Evolutionary conservation across 1,140 invertebrate genomes (phyloP).

Genomic region (Yoshiicerus persimilis): DNA sequence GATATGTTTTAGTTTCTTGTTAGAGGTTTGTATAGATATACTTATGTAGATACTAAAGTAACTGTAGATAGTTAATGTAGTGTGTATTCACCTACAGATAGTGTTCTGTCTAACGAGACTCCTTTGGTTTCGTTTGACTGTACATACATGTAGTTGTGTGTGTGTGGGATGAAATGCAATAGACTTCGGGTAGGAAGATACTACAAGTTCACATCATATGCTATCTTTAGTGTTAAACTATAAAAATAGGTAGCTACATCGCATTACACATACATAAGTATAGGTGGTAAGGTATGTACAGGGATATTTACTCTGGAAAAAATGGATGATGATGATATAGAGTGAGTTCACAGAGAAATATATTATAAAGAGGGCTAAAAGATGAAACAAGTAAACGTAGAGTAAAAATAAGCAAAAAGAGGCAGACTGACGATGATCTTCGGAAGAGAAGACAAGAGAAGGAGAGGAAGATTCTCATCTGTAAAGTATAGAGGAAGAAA

Average conservation of each 20-base stretch:
- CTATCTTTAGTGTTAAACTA: background rate
- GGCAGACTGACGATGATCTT: background rate
- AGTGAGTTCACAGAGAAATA: background rate
- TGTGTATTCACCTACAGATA: background rate
- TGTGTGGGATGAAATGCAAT: background rate
- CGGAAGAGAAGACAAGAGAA: background rate
- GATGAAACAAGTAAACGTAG: slow-evolving; percentile 20
- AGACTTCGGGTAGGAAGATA: background rate
- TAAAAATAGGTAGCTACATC: background rate
- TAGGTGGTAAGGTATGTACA: background rate
- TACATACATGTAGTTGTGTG: background rate
- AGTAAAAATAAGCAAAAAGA: slow-evolving; percentile 23
- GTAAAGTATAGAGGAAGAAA: background rate
- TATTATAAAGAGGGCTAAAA: slow-evolving; percentile 17
- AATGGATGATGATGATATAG: slow-evolving; percentile 7
- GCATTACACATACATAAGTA: background rate
- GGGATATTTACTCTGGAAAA: background rate
- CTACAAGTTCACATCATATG: background rate
- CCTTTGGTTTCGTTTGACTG: background rate
- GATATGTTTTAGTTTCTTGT: background rate
- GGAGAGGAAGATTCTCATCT: background rate
- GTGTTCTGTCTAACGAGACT: background rate
- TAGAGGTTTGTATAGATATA: background rate
- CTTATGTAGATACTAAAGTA: background rate
- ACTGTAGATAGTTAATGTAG: background rate